Percentiles rank a stretch among this genome's conserved stretches.
phyloP scores from a whole-genome alignment of 2,797 vertebrate species.

The Mionectes olivaceus region DNA sequence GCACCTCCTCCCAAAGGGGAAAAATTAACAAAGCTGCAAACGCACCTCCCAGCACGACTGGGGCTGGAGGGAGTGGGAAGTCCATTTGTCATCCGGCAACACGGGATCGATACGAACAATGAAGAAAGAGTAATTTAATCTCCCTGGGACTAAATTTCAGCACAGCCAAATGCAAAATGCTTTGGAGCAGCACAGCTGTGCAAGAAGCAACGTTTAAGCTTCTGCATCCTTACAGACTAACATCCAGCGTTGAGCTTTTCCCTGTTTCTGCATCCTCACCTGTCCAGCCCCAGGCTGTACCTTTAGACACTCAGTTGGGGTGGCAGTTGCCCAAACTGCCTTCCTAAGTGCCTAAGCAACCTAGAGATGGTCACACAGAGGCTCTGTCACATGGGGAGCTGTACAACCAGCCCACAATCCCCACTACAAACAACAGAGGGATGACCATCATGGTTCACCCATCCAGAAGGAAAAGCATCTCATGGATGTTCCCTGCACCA shows the following conservation, averaged over 20 bases:
- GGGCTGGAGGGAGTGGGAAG: neutral
- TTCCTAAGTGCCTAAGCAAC: neutral
- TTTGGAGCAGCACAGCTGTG: neutral
- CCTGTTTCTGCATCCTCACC: neutral
- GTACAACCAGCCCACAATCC: neutral
- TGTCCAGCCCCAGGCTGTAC: neutral
- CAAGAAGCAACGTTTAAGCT: neutral
- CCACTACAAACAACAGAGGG: neutral
- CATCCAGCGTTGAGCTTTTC: neutral
- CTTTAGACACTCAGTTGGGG: neutral
- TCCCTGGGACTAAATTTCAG: slow-evolving; percentile 12
- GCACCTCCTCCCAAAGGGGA: neutral
- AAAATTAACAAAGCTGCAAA: neutral
- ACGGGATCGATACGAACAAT: neutral
- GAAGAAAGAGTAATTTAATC: slow-evolving; percentile 23
- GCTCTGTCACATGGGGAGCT: neutral
- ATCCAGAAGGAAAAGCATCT: neutral
- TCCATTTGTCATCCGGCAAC: slow-evolving; percentile 40
- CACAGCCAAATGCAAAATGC: neutral
- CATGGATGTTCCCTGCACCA: neutral
- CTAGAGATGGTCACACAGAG: neutral
- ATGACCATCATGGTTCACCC: neutral
- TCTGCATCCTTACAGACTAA: neutral
- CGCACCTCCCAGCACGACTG: neutral
- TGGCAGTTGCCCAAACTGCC: neutral